phyloP scores from a whole-genome alignment of 2,888 invertebrate genomes.

The Tinea pellionella region DNA sequence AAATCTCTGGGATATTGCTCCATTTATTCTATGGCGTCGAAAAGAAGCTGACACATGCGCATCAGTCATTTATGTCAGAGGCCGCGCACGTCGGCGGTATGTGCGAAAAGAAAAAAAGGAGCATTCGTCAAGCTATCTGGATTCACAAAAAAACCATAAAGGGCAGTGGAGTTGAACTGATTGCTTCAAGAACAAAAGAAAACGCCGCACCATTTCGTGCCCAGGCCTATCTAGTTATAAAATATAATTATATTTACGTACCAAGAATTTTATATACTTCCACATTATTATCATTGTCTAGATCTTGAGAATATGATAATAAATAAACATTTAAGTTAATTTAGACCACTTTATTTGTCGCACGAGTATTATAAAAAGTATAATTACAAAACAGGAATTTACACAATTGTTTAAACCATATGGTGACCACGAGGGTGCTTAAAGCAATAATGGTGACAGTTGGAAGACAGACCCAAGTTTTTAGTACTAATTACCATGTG shows the following conservation, averaged over 20 bases:
- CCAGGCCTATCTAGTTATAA: slow-evolving; percentile 10
- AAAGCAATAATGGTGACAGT: slow-evolving; percentile 30
- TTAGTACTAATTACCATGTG: slow-evolving; percentile 24
- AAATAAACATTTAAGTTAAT: no score
- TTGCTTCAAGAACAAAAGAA: slow-evolving; percentile 38
- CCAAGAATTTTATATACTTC: background rate
- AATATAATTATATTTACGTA: background rate
- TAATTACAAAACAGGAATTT: background rate
- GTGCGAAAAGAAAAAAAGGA: slow-evolving; percentile 36
- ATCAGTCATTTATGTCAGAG: slow-evolving; percentile 50
- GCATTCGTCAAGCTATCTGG: slow-evolving; percentile 30
- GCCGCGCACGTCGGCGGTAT: slow-evolving; percentile 35
- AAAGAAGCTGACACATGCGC: slow-evolving; percentile 7
- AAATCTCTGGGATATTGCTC: no score
- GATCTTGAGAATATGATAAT: no score
- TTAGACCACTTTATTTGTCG: no score
- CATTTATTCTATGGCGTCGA: background rate
- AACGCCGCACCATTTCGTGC: slow-evolving; percentile 22
- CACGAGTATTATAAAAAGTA: no score
- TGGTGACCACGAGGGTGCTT: background rate
- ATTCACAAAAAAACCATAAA: slow-evolving; percentile 36
- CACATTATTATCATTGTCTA: no score
- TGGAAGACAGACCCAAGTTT: slow-evolving; percentile 30
- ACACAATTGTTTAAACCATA: background rate
- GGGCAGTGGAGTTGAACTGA: slow-evolving; percentile 41